These are phyloP conservation scores for Akabosia matsudoensis DNA, from an alignment of 1,140 invertebrate genomes.

Conservation along the genomic window DNA sequence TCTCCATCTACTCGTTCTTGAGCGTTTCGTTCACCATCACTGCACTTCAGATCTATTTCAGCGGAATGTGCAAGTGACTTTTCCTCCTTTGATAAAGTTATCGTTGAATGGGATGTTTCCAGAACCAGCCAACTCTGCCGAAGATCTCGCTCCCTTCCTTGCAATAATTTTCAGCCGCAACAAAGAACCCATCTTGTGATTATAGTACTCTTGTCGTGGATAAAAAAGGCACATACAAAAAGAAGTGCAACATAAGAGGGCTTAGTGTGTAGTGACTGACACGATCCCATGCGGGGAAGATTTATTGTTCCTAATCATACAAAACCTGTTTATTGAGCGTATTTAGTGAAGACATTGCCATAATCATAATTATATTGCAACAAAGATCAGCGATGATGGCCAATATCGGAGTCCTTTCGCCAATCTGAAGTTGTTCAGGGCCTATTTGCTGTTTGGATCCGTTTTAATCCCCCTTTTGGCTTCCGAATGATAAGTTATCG, in stretches of 20 bases:
- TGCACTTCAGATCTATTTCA: slow-evolving; percentile 13
- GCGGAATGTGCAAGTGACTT: slow-evolving; percentile 20
- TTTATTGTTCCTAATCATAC: too few species aligned
- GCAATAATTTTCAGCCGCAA: background rate
- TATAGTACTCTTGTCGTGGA: background rate
- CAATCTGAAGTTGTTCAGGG: too few species aligned
- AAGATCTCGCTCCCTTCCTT: background rate
- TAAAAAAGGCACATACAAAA: background rate
- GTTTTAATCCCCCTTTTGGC: too few species aligned
- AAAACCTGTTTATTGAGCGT: too few species aligned
- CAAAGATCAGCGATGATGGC: too few species aligned
- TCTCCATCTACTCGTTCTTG: background rate
- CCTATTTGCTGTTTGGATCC: too few species aligned
- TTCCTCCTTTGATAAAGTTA: slow-evolving; percentile 19
- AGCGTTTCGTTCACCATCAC: slow-evolving; percentile 16
- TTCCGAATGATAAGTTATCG: too few species aligned
- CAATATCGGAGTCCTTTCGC: too few species aligned
- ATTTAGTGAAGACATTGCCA: too few species aligned
- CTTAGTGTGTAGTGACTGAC: too few species aligned
- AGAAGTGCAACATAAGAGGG: background rate
- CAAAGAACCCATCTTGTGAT: background rate
- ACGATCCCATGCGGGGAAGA: too few species aligned
- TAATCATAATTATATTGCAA: too few species aligned
- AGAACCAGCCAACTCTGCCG: slow-evolving; percentile 7
- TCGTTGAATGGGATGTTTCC: background rate